A percentile compares a stretch with the other conserved stretches of the same genome.
These are phyloP conservation scores for Dendrocincla tyrannina DNA, from an alignment of 2,797 vertebrate species.

Conservation along the genomic window DNA sequence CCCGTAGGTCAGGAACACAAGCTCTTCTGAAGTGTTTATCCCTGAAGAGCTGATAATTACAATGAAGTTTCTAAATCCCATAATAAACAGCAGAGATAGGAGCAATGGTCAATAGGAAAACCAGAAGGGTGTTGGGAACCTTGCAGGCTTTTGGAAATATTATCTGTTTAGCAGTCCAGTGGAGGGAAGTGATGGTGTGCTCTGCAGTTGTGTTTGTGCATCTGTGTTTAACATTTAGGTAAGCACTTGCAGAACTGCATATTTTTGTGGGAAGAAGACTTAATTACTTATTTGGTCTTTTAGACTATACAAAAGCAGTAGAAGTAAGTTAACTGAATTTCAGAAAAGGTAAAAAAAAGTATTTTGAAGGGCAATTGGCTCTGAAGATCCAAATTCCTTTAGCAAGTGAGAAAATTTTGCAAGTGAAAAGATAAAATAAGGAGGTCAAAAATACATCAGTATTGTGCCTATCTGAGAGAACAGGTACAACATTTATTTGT, in stretches of 20 bases:
- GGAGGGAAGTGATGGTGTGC: not conserved
- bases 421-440: not conserved
- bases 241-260: not conserved
- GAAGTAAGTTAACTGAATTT: not conserved
- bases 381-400: not conserved
- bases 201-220: not conserved
- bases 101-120: not conserved
- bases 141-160: not conserved
- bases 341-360: not conserved
- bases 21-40: not conserved
- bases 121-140: not conserved
- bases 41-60: not conserved
- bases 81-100: not conserved
- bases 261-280: not conserved
- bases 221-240: not conserved
- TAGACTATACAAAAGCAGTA: not conserved
- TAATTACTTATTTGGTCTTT: not conserved
- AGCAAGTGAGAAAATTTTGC: not conserved
- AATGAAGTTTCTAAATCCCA: not conserved
- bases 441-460: not conserved
- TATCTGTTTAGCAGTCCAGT: not conserved
- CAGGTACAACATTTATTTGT: fast-evolving
- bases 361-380: not conserved
- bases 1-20: not conserved
- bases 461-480: not conserved